A percentile compares a stretch with the other conserved stretches of the same genome.
phyloP scores from a whole-genome alignment of 1,140 invertebrate species.

The Glossosoma conforme region DNA sequence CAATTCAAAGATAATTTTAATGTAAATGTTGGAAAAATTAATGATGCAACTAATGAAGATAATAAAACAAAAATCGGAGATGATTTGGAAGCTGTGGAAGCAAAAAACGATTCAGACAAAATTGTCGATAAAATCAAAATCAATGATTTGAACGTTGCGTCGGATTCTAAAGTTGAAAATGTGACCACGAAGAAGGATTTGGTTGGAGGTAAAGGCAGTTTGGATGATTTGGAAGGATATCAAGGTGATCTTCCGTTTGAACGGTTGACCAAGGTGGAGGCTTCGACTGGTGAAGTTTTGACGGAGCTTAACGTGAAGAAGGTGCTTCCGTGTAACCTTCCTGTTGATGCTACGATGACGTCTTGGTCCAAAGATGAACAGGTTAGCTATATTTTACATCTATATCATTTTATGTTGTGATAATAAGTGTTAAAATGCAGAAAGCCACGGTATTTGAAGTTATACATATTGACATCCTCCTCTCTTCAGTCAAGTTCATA shows the following conservation, averaged over 20 bases:
- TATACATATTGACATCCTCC: no score
- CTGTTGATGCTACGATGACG: constrained; percentile 23
- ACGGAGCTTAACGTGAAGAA: constrained; percentile 28
- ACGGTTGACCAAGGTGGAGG: constrained; percentile 21
- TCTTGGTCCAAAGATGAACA: constrained; percentile 26
- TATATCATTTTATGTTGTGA: no score
- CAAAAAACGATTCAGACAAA: background rate
- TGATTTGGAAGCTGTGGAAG: background rate
- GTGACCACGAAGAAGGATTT: no score
- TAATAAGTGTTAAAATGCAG: no score
- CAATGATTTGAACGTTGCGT: background rate
- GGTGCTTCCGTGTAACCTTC: constrained; percentile 26
- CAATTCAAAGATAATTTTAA: background rate
- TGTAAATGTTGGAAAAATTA: background rate
- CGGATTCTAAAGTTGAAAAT: background rate
- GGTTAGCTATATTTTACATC: constrained; percentile 10
- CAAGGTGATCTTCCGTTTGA: constrained; percentile 25
- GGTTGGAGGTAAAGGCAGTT: no score
- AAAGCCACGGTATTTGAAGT: no score
- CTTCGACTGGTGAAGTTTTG: constrained; percentile 22
- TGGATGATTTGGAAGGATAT: constrained; percentile 15
- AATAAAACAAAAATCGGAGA: background rate
- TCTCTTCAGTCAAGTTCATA: no score
- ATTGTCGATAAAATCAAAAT: background rate
- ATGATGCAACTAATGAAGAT: background rate